Evolutionary conservation across 2,797 vertebrate genomes (phyloP).

Genomic region (Cyprinodon diabolis): DNA sequence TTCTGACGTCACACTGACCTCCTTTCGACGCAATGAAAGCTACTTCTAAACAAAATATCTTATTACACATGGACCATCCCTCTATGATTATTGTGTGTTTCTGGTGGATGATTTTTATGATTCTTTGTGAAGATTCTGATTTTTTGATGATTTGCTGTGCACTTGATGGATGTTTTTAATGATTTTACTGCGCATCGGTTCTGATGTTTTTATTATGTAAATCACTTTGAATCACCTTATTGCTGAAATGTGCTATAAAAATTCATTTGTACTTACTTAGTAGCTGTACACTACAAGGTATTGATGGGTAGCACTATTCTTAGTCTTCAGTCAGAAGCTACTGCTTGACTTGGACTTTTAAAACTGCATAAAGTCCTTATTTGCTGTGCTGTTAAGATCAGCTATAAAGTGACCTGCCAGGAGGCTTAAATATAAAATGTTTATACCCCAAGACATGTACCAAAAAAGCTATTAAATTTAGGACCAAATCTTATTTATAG

Average conservation of each 20-base stretch:
- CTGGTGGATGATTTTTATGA: no score
- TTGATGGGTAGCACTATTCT: background rate
- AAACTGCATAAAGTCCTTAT: conserved; percentile 3
- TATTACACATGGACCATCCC: no score
- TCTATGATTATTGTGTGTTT: no score
- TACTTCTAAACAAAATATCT: no score
- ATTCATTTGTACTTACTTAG: no score
- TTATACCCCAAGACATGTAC: conserved; percentile 22
- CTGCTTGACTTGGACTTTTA: conserved; percentile 11
- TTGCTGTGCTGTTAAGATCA: conserved; percentile 22
- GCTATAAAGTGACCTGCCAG: conserved; percentile 17
- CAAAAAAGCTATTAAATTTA: background rate
- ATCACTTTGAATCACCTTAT: no score
- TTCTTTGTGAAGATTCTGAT: no score
- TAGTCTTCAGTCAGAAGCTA: conserved; percentile 17
- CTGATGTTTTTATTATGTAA: no score
- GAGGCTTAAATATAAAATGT: conserved; percentile 23
- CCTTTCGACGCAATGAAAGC: conserved; percentile 10
- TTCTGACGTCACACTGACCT: conserved; percentile 31
- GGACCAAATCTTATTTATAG: background rate
- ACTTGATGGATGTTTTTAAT: no score
- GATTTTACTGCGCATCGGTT: no score
- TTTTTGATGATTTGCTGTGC: no score
- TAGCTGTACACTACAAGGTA: background rate
- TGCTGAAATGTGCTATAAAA: no score